phyloP scores from a whole-genome alignment of 2,797 vertebrate genomes.

The Argya squamiceps region DNA sequence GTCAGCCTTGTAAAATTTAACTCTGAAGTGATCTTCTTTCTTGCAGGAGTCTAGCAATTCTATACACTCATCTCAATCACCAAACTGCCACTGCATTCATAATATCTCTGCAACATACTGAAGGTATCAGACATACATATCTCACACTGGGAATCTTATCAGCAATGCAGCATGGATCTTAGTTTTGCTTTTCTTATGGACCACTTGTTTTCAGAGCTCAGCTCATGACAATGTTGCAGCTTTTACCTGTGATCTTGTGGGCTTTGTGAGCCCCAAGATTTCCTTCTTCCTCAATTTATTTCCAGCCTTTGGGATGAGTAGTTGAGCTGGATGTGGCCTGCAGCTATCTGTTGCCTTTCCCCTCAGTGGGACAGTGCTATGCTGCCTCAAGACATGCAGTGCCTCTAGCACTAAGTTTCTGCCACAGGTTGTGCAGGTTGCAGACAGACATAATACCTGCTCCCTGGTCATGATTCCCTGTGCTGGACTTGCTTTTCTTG shows the following conservation, averaged over 20 bases:
- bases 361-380: neutral
- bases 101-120: neutral
- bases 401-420: neutral
- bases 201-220: neutral
- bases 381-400: neutral
- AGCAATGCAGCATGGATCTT: neutral
- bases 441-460: neutral
- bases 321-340: neutral
- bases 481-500: neutral
- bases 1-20: neutral
- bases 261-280: neutral
- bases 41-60: neutral
- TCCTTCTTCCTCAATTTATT: neutral
- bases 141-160: accelerated
- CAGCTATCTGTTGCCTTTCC: neutral
- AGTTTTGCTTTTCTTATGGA: neutral
- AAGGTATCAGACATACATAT: neutral
- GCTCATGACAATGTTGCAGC: neutral
- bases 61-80: neutral
- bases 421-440: neutral
- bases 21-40: neutral
- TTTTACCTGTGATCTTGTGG: neutral
- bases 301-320: neutral
- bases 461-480: neutral
- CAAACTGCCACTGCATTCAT: accelerated